These are phyloP conservation scores for Elmis aenea DNA, from an alignment of 2,888 invertebrate genomes.

Conservation along the genomic window DNA sequence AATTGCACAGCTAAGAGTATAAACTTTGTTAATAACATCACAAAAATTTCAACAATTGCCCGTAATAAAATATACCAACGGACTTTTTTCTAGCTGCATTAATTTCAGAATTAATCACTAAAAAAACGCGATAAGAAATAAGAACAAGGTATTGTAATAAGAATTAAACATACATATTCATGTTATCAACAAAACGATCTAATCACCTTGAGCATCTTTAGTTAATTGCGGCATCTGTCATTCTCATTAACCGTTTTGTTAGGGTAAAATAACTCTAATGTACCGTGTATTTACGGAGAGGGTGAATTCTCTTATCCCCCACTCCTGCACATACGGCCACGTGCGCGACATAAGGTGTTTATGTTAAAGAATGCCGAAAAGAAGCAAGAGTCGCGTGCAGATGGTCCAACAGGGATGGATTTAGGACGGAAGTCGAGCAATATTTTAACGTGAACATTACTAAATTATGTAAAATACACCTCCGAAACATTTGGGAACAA, in stretches of 20 bases:
- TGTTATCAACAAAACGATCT: constrained; percentile 33
- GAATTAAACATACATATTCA: constrained; percentile 38
- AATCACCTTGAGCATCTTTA: constrained; percentile 35
- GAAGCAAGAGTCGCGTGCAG: constrained; percentile 26
- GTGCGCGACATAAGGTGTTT: constrained; percentile 41
- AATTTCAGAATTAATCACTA: constrained; percentile 16
- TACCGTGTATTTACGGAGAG: constrained; percentile 18
- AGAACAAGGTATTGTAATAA: constrained; percentile 24
- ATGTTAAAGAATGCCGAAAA: constrained; percentile 39
- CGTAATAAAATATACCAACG: constrained; percentile 15
- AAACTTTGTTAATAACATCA: too few relatives aligned
- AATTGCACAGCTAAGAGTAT: too few relatives aligned
- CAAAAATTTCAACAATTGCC: too few relatives aligned
- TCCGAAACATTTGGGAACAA: too few relatives aligned
- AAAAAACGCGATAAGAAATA: constrained; percentile 11
- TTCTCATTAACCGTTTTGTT: constrained; percentile 31
- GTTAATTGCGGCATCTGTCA: constrained; percentile 44
- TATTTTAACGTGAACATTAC: neutral
- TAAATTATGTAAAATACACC: too few relatives aligned
- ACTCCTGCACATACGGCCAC: constrained; percentile 28
- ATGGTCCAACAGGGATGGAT: constrained; percentile 28
- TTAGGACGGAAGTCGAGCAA: too few relatives aligned
- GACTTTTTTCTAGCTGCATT: constrained; percentile 18
- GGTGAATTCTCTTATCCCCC: constrained; percentile 26
- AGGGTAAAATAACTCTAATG: constrained; percentile 19